Evolutionary conservation across 2,113 vertebrate species (phyloP).

Genomic region (Lycaon pictus): DNA sequence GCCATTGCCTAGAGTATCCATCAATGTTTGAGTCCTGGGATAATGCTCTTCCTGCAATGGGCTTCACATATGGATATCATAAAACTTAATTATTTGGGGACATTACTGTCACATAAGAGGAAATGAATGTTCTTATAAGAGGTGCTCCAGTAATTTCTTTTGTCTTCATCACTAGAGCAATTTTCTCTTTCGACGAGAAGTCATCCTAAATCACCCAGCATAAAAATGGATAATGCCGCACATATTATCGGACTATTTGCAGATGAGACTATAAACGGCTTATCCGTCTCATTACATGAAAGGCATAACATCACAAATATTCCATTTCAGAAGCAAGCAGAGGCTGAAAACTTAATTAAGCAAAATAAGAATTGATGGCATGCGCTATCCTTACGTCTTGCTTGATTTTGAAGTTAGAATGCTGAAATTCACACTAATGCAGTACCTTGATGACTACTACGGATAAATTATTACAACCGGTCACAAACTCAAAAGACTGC

Average conservation of each 20-base stretch:
- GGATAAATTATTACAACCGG: background rate
- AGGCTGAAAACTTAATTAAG: background rate
- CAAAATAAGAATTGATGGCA: background rate
- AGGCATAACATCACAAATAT: background rate
- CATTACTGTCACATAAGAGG: background rate
- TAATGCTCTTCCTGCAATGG: background rate
- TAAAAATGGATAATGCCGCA: background rate
- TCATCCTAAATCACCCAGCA: background rate
- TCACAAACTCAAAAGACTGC: background rate
- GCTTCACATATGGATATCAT: background rate
- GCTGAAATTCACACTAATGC: rapidly evolving
- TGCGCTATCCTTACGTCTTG: background rate
- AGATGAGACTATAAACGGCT: background rate
- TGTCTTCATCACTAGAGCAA: background rate
- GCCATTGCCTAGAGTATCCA: rapidly evolving
- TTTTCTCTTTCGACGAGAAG: background rate
- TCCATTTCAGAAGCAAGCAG: background rate
- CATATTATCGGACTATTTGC: background rate
- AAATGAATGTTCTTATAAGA: background rate
- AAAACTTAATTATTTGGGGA: slow-evolving; percentile 5
- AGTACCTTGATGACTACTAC: rapidly evolving
- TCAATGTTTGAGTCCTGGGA: background rate
- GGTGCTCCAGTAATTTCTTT: background rate
- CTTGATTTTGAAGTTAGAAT: background rate
- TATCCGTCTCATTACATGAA: background rate